phyloP scores from a whole-genome alignment of 2,113 vertebrate genomes.

The Cynopterus brachyotis region DNA sequence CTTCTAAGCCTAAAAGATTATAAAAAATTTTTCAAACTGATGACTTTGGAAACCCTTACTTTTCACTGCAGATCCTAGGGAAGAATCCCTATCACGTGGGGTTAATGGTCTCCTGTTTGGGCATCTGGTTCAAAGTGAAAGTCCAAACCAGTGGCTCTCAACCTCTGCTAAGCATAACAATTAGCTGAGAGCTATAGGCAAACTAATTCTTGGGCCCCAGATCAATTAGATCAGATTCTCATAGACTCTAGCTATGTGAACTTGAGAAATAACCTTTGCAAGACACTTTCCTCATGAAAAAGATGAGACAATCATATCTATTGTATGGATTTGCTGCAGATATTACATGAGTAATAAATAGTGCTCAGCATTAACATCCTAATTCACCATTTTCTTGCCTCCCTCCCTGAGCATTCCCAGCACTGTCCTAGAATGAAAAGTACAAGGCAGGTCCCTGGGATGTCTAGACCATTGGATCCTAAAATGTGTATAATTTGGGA shows the following conservation, averaged over 20 bases:
- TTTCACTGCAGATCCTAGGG: background rate
- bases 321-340: background rate
- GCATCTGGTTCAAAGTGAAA: background rate
- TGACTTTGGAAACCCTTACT: background rate
- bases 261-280: background rate
- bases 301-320: background rate
- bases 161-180: no score
- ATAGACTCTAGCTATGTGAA: background rate
- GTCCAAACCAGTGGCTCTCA: background rate
- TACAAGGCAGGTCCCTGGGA: background rate
- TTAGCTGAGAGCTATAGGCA: background rate
- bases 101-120: background rate
- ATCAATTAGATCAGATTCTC: background rate
- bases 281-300: background rate
- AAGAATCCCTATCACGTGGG: background rate
- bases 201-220: background rate
- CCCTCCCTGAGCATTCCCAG: background rate
- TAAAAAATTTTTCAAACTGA: background rate
- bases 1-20: background rate
- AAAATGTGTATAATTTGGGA: background rate
- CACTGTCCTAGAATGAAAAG: background rate
- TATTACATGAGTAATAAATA: background rate
- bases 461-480: background rate
- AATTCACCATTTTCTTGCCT: background rate
- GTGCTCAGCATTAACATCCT: background rate